phyloP scores from a whole-genome alignment of 92 coral and sea anemone species.

The Metridium senile region DNA sequence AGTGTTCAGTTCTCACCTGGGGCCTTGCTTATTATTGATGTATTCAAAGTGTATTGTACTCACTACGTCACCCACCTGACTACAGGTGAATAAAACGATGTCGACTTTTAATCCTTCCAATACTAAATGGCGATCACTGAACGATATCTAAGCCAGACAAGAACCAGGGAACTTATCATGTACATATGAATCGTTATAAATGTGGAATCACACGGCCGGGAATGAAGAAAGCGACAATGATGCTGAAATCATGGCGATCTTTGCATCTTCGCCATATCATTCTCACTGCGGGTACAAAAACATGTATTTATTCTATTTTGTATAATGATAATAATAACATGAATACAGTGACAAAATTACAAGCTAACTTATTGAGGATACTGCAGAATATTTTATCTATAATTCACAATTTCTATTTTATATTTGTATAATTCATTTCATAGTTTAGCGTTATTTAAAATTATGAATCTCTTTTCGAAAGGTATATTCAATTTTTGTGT shows the following conservation, averaged over 20 bases:
- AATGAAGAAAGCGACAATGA: conserved; percentile 10
- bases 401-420: background rate
- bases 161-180: background rate
- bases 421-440: conserved; percentile 1
- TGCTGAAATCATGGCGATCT: conserved; percentile 23
- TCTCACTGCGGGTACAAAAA: background rate
- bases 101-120: background rate
- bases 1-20: background rate
- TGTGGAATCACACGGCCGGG: background rate
- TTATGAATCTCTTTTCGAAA: background rate
- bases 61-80: background rate
- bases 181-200: background rate
- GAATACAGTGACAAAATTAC: background rate
- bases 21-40: background rate
- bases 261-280: conserved; percentile 6
- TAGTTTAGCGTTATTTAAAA: background rate
- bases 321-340: background rate
- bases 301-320: background rate
- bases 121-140: background rate
- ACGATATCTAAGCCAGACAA: background rate
- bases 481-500: background rate
- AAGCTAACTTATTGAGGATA: background rate
- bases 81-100: conserved; percentile 1
- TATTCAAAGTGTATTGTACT: background rate
- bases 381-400: background rate